Conservation (phyloP, 2,113 vertebrate genomes). For the Aptenodytes forsteri region DNA sequence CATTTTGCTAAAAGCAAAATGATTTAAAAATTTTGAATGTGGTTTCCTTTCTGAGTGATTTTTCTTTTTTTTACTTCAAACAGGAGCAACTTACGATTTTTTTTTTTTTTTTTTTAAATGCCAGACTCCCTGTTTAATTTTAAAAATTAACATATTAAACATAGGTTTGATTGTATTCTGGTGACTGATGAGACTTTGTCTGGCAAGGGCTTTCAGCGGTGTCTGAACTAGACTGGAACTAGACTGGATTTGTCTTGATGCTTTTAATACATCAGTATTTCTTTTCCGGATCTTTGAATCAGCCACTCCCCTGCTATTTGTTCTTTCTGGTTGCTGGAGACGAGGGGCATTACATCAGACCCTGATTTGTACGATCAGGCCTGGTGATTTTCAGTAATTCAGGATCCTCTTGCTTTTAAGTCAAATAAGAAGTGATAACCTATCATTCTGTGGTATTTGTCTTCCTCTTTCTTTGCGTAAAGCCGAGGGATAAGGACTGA, state of each 20-base stretch:
- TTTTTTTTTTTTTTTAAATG: neutral
- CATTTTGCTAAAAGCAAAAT: neutral
- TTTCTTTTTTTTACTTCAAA: neutral
- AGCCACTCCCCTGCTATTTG: neutral
- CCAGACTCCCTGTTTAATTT: neutral
- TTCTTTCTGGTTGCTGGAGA: neutral
- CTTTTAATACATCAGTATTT: neutral
- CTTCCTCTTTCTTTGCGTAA: neutral
- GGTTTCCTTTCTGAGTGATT: neutral
- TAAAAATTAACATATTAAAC: neutral
- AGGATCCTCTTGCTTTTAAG: neutral
- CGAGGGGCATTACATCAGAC: neutral
- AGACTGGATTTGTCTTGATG: neutral
- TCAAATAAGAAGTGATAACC: neutral
- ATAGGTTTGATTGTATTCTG: neutral
- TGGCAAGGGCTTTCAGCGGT: neutral
- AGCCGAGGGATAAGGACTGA: neutral
- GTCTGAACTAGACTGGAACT: neutral
- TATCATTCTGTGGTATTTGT: neutral
- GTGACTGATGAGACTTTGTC: neutral
- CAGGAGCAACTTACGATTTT: neutral
- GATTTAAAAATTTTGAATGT: neutral
- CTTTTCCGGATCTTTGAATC: neutral
- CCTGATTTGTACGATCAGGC: neutral
- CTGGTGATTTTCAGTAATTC: neutral